Conservation (phyloP, 1,140 invertebrate species). For the Caenorhabditis briggsae region DNA sequence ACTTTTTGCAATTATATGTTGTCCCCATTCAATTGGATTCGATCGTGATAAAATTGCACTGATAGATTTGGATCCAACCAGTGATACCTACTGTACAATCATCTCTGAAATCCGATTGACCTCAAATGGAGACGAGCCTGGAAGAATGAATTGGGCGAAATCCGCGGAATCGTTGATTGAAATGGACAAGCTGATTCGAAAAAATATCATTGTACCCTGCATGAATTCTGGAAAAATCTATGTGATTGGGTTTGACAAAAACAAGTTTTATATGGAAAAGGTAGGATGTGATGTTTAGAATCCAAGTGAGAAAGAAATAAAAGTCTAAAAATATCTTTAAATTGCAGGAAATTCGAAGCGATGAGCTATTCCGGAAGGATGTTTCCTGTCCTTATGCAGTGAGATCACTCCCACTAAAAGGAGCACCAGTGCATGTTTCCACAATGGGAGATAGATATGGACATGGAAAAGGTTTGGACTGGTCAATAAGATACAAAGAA, state of each 20-base stretch:
- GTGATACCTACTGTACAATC: background rate
- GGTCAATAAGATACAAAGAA: too few species aligned
- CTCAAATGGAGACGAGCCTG: constrained; percentile 57
- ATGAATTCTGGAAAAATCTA: constrained; percentile 64
- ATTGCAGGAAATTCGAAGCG: constrained; percentile 57
- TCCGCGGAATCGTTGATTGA: constrained; percentile 24
- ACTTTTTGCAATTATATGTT: constrained; percentile 8
- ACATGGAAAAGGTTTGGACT: constrained; percentile 62
- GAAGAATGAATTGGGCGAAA: constrained; percentile 60
- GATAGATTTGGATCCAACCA: constrained; percentile 11
- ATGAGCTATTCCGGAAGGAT: constrained; percentile 44
- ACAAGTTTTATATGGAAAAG: constrained; percentile 56
- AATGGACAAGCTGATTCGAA: constrained; percentile 47
- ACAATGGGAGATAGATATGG: constrained; percentile 63
- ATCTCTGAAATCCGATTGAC: background rate
- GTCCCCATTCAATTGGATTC: constrained; percentile 20
- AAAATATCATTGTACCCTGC: constrained; percentile 61
- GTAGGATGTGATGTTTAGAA: constrained; percentile 27
- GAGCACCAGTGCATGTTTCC: constrained; percentile 62
- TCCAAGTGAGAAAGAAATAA: too few species aligned
- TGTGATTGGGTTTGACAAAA: constrained; percentile 55
- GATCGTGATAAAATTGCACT: constrained; percentile 6
- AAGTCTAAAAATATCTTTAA: background rate
- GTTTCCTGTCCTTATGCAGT: constrained; percentile 61
- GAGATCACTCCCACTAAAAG: constrained; percentile 56